These are phyloP conservation scores for Drosophila melanosoma DNA, from an alignment of 2,888 invertebrate genomes.

Conservation along the genomic window DNA sequence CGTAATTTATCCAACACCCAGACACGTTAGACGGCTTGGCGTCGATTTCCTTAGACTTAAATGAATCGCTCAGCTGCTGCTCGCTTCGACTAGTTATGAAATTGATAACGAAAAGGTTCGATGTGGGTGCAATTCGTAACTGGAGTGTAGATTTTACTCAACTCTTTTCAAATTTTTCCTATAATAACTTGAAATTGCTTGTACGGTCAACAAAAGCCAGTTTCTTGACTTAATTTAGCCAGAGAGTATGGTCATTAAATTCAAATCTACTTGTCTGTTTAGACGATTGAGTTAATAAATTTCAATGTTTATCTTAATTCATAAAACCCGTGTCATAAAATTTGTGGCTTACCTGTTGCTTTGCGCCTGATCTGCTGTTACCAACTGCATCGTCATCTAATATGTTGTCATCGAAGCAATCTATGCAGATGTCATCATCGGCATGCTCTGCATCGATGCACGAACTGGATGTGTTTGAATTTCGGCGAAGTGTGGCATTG, in stretches of 20 bases:
- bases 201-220: neutral
- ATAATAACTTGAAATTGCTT: neutral
- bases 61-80: slow-evolving; percentile 8
- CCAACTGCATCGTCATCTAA: slow-evolving; percentile 31
- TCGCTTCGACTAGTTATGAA: neutral
- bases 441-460: slow-evolving; percentile 53
- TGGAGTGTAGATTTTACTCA: neutral
- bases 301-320: neutral
- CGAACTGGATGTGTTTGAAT: slow-evolving; percentile 70
- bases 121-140: neutral
- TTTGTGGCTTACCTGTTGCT: slow-evolving; percentile 52
- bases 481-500: slow-evolving; percentile 68
- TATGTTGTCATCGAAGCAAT: slow-evolving; percentile 44
- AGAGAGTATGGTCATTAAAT: neutral
- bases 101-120: neutral
- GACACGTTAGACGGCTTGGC: slow-evolving; percentile 64
- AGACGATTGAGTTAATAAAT: neutral
- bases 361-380: slow-evolving; percentile 15
- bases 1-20: slow-evolving; percentile 23
- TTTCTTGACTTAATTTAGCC: neutral
- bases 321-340: neutral
- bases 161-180: neutral
- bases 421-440: slow-evolving; percentile 55
- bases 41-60: slow-evolving; percentile 54
- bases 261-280: neutral